Conservation (phyloP, 2,888 invertebrate genomes). For the Lobophora halterata region DNA sequence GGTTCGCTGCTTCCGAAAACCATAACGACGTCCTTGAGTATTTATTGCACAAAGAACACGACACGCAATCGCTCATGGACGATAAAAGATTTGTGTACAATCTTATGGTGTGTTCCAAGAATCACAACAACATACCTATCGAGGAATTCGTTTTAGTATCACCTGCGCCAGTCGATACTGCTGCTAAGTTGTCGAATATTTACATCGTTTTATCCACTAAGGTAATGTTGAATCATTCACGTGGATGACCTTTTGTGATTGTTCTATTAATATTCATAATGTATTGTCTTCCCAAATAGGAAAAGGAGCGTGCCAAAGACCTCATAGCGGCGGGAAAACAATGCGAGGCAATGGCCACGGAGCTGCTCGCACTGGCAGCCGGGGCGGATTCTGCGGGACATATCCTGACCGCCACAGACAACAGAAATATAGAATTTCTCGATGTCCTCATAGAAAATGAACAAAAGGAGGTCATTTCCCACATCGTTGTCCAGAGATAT, state of each 20-base stretch:
- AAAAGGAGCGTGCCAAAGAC: constrained; percentile 99
- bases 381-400: constrained; percentile 97
- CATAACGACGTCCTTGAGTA: constrained; percentile 98
- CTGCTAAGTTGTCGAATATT: constrained; percentile 97
- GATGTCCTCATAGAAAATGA: constrained; percentile 99
- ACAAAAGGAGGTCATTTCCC: constrained; percentile 98
- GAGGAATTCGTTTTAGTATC: constrained; percentile 99
- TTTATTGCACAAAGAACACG: constrained; percentile 98
- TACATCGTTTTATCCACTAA: constrained; percentile 93
- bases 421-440: constrained; percentile 95
- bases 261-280: constrained; percentile 36
- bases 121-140: constrained; percentile 96
- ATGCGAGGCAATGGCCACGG: constrained; percentile 99
- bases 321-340: constrained; percentile 96
- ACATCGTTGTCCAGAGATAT: constrained; percentile 98
- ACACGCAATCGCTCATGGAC: constrained; percentile 98
- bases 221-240: constrained; percentile 53
- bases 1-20: constrained; percentile 98
- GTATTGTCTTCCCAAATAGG: constrained; percentile 71
- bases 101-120: constrained; percentile 98
- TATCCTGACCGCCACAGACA: constrained; percentile 96
- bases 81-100: constrained; percentile 99
- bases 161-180: constrained; percentile 99
- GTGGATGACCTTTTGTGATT: constrained; percentile 3
- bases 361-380: constrained; percentile 94